Evolutionary conservation across 2,797 vertebrate genomes (phyloP).

Genomic region (Catostomus latipinnis): DNA sequence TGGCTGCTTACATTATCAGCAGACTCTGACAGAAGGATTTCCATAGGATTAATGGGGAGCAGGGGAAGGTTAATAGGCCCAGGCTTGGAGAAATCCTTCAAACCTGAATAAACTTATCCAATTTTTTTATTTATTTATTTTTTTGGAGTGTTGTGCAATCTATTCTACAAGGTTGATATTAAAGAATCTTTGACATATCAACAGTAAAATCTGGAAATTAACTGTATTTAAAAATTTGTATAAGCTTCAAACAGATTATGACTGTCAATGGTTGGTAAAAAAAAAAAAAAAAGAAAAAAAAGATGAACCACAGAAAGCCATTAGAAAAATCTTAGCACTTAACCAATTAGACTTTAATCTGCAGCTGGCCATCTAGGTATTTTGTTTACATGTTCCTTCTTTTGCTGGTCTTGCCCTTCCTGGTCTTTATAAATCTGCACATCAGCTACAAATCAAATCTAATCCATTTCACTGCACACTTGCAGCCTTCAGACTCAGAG

Average conservation of each 20-base stretch:
- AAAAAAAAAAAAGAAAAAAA: not conserved
- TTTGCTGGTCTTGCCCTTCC: not conserved
- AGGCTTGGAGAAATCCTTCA: constrained; percentile 44
- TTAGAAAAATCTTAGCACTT: constrained; percentile 1
- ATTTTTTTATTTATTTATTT: constrained; percentile 4
- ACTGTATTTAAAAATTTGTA: not conserved
- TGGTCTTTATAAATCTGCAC: not conserved
- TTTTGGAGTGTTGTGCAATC: not conserved
- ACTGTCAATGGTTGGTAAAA: not conserved
- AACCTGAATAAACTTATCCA: constrained; percentile 39
- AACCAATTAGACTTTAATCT: constrained; percentile 11
- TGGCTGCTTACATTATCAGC: constrained; percentile 51
- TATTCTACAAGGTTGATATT: not conserved
- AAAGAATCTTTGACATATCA: not conserved
- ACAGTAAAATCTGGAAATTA: not conserved
- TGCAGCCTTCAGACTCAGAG: not conserved
- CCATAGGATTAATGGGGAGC: constrained; percentile 43
- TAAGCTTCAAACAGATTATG: not conserved
- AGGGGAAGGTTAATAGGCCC: constrained; percentile 47
- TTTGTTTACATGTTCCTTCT: not conserved
- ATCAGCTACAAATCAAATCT: constrained; percentile 21
- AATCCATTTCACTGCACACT: constrained; percentile 15
- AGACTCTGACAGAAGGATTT: constrained; percentile 51
- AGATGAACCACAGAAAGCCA: not conserved
- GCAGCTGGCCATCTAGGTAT: not conserved